Base-by-base conservation (phyloP, 2,113 vertebrate species). In the Terrapene triunguis region DNA sequence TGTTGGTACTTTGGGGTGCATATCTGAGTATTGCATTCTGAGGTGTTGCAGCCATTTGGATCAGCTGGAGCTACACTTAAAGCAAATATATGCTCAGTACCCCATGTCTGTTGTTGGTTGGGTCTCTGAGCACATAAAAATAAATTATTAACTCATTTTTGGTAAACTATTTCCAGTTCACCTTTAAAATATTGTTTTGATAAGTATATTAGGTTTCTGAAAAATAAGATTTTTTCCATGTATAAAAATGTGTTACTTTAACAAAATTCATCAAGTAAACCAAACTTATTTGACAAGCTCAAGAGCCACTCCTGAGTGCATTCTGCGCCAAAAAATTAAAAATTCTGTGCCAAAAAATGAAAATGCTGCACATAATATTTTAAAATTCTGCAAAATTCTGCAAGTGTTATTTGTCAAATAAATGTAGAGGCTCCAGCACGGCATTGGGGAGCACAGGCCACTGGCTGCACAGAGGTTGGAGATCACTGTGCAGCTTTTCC, bases 271-370 rank as follows among this genome's bases (percentile, higher is more conserved):
- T 44, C 32, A 91, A 55, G 44, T 38, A 89, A 87, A 87, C 84
- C 80, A 95, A 95, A 96, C 10, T n/a, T 54, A 85, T 51, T n/a
- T 72, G 65, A 38, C 19, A 27, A 47, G 86, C 80, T 95, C 78
- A 29, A 59, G 1, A 19, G 14, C 53, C 22, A 22, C 53, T 54
- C 21, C 53, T 54, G 53, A 54, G 53, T 21, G 53, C 53, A 54
- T 54, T 54, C 50, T 51, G 14, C 14, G 14, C 50, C 50, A 51
- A 51, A 51, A 50, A 48, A 48, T 10, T 11, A 48, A 48, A 48
- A 48, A 48, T 48, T 48, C 51, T 53, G 6, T 53, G 17, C 17
- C 51, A 53, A 53, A 53, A 54, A 54, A 54, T 54, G 22, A 54
- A 54, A 54, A 54, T 54, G 21, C 53, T 54, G 53, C 8, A 1